Base-by-base conservation (phyloP, 2,113 vertebrate genomes). In the Myodes glareolus region DNA sequence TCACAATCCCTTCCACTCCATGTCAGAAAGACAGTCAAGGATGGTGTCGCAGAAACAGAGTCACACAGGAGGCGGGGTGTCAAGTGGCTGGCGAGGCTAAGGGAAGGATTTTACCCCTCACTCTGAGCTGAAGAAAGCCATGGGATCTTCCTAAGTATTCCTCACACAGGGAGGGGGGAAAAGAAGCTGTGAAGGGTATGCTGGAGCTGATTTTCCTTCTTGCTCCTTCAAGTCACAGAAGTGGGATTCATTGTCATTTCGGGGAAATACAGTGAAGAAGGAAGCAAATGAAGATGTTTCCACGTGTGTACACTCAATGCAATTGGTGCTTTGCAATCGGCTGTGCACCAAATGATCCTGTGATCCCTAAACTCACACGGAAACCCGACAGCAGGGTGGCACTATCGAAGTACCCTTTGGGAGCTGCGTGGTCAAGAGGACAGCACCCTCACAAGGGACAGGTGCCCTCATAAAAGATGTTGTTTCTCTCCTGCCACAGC, bases 21-120 rank as follows among this genome's bases (percentile, higher is more conserved):
- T 10, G 39, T 50, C 36, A 25, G n/a, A 58, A 80, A 80, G 39
- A 45, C 7, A 63, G 36, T 7, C 4, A 55, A 63, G 52, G 77
- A 8, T 25, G 33, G 12, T 25, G 65, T 33, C 55, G 4, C 1
- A 42, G 90, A 29, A 76, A 25, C n/a, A 39, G 9, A 42, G 55
- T 19, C 63, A 33, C 45, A 50, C 17, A 39, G 31, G 11, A 52
- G 78, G 2, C 13, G 16, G 21, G 1, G 1, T 27, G 16, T 33
- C 7, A 0, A 29, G 45, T 11, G 7, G 2, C 36, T 29, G 70
- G 45, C 3, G 31, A n/a, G 14, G 0, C 12, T 0, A 42, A 5
- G 8, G 45, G 80, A 72, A 7, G n/a, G 29, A 21, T 52, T n/a
- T 25, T 75, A 75, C 21, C 27, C 0, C 13, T 9, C 27, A 42